Evolutionary conservation across 2,797 vertebrate genomes (phyloP), one percentile per base, ranked within the genome.

Genomic region (Hyperoplus lanceolatus): DNA sequence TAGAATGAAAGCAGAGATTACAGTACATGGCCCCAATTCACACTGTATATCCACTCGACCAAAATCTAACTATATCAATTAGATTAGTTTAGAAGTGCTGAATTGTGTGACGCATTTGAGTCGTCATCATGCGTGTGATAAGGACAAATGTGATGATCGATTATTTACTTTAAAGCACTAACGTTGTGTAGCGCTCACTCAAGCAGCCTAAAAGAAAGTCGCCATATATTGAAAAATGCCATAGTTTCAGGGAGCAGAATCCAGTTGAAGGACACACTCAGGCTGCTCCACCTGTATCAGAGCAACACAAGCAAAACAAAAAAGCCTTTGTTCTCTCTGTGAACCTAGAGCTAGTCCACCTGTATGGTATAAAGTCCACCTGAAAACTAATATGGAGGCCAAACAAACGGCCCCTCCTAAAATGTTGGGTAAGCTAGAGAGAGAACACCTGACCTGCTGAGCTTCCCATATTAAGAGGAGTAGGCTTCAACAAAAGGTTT

Each of bases 321-420:
- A 29, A 83, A 77, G 79, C 70, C 88, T 89, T 93, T 94, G 92
- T 93, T 86, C 85, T 86, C 84, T 74, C 64, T 5, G 57, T 43
- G 36, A 43, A 51, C 48, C 45, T 12, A 3, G 72, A 76, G 73
- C 77, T 73, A 5, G 74, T 87, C 51, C 79, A 89, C 86, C 84
- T 86, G 85, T 83, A 69, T 66, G 63, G 69, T 59, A 29, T 29
- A 65, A 80, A 75, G 82, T 88, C 74, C 83, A 90, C 86, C 87
- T 90, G 83, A 83, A 29, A 84, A 75, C 85, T 63, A 51, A 38
- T 38, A 77, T 84, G 50, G 67, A 74, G 84, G 85, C 75, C 74
- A 87, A 89, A 89, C 72, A 82, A 76, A 77, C 10, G 9, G 54
- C 70, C 57, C 51, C 77, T 79, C 80, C 82, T 58, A 48, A 29